These are phyloP conservation scores for Limnephilus lunatus DNA, from an alignment of 2,888 invertebrate species.

Conservation along the genomic window DNA sequence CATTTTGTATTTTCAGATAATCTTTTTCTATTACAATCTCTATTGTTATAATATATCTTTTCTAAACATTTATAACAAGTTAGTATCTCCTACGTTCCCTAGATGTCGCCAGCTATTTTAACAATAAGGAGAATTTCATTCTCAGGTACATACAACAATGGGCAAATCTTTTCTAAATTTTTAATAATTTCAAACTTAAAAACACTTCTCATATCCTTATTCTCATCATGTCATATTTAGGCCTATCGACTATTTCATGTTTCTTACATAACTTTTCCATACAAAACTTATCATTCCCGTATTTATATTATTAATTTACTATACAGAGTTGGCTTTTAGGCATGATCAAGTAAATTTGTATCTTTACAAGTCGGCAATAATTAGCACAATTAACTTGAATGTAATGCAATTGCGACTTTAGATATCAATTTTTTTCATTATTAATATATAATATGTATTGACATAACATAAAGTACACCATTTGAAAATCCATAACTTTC, in stretches of 20 bases:
- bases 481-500: background rate
- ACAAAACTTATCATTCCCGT: background rate
- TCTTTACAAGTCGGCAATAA: background rate
- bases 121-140: background rate
- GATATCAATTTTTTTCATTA: background rate
- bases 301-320: background rate
- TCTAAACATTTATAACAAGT: conserved; percentile 14
- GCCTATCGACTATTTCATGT: background rate
- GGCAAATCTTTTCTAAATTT: conserved; percentile 4
- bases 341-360: background rate
- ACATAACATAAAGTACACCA: background rate
- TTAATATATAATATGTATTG: background rate
- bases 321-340: background rate
- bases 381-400: background rate
- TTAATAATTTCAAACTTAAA: background rate
- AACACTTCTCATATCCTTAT: too few relatives aligned
- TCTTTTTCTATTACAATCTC: background rate
- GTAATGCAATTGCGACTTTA: background rate
- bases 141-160: conserved; percentile 18
- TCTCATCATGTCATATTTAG: background rate
- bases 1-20: background rate
- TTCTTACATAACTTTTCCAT: background rate
- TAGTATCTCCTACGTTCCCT: background rate
- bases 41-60: background rate
- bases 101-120: conserved; percentile 3